Percentiles rank a stretch among this genome's conserved stretches.
phyloP scores from a whole-genome alignment of 1,140 invertebrate genomes.

The Caenorhabditis brenneri region DNA sequence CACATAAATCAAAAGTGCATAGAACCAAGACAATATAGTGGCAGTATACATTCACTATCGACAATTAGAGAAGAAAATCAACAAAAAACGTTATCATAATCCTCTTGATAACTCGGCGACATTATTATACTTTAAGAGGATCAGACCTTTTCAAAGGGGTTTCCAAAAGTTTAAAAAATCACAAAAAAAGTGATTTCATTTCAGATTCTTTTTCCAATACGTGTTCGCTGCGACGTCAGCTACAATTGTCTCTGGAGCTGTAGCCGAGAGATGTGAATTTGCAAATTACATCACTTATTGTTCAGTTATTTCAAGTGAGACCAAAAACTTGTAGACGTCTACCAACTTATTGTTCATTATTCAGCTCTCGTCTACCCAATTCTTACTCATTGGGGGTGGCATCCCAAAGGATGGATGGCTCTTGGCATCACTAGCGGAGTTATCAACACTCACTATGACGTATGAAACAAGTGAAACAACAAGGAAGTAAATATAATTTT shows the following conservation, averaged over 20 bases:
- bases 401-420: slow-evolving; percentile 65
- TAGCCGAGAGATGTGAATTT: slow-evolving; percentile 76
- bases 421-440: slow-evolving; percentile 55
- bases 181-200: neutral
- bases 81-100: slow-evolving; percentile 22
- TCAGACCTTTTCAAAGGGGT: neutral
- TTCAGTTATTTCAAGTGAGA: slow-evolving; percentile 74
- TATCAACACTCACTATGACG: slow-evolving; percentile 66
- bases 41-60: neutral
- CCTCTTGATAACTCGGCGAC: neutral
- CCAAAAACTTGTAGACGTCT: neutral
- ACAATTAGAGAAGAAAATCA: neutral
- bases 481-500: slow-evolving; percentile 12
- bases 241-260: slow-evolving; percentile 75
- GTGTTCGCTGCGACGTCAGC: slow-evolving; percentile 74
- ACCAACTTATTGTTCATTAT: neutral
- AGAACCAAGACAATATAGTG: slow-evolving; percentile 9
- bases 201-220: slow-evolving; percentile 74
- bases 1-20: neutral
- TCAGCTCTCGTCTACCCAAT: slow-evolving; percentile 51
- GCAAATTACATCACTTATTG: slow-evolving; percentile 75
- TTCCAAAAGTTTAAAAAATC: neutral
- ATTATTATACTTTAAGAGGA: neutral
- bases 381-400: slow-evolving; percentile 70
- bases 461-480: slow-evolving; percentile 47